A percentile compares a stretch with the other conserved stretches of the same genome.
These are phyloP conservation scores for Ctenicera cuprea DNA, from an alignment of 2,888 invertebrate genomes.

Conservation along the genomic window DNA sequence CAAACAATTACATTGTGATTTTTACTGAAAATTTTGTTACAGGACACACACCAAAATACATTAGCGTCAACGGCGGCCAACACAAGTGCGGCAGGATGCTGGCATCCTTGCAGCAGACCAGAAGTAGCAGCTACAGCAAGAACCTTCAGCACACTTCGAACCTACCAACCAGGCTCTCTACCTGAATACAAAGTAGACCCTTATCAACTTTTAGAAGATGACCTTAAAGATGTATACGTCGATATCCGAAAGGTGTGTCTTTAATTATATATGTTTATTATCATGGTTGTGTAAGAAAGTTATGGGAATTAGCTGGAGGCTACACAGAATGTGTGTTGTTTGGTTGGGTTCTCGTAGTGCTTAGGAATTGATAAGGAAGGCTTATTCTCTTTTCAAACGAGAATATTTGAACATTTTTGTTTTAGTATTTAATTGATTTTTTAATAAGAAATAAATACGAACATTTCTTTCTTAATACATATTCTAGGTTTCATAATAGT, in stretches of 20 bases:
- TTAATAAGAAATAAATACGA: too few species aligned
- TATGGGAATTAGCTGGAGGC: constrained; percentile 10
- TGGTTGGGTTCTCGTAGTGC: too few species aligned
- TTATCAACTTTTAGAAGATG: constrained; percentile 89
- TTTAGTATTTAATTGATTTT: too few species aligned
- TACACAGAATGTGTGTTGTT: not conserved
- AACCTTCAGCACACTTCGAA: constrained; percentile 82
- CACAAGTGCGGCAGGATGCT: constrained; percentile 66
- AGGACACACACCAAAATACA: constrained; percentile 53
- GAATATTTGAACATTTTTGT: too few species aligned
- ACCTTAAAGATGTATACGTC: constrained; percentile 89
- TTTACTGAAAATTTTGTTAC: constrained; percentile 33
- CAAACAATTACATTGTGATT: too few species aligned
- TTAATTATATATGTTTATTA: constrained; percentile 4
- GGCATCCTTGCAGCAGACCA: constrained; percentile 68
- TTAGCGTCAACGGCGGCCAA: constrained; percentile 45
- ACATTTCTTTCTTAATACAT: too few species aligned
- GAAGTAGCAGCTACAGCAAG: constrained; percentile 72
- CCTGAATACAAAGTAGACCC: constrained; percentile 91
- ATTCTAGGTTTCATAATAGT: too few species aligned
- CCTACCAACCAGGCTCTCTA: constrained; percentile 86
- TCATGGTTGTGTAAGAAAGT: constrained; percentile 6
- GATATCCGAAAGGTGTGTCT: constrained; percentile 87
- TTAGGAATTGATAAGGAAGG: not conserved
- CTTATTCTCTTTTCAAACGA: too few species aligned